Evolutionary conservation across 2,797 vertebrate species (phyloP).

Genomic region (Falco columbarius): DNA sequence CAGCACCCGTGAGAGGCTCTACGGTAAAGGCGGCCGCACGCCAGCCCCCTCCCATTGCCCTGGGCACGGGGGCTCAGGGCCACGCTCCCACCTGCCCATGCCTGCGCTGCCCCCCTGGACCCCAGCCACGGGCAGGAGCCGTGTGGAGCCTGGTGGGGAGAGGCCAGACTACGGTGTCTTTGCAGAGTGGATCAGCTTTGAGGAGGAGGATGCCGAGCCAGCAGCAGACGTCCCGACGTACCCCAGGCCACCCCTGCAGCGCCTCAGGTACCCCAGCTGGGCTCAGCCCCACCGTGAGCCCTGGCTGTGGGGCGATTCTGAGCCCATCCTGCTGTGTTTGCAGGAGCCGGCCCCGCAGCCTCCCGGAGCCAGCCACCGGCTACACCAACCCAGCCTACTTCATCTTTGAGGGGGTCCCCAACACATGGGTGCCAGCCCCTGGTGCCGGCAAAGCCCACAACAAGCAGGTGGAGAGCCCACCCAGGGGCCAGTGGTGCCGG

Average conservation of each 20-base stretch:
- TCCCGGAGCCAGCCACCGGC: conserved; percentile 79
- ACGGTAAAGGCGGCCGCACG: conserved; percentile 76
- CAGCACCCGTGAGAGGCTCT: conserved; percentile 92
- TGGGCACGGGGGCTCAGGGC: neutral
- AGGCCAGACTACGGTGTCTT: neutral
- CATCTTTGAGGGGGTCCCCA: conserved; percentile 92
- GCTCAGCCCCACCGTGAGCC: neutral
- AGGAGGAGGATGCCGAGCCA: conserved; percentile 89
- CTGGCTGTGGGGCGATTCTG: fast-evolving
- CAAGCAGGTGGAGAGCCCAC: neutral
- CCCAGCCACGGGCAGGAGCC: neutral
- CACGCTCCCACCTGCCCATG: neutral
- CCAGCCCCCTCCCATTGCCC: neutral
- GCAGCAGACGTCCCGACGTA: conserved; percentile 78
- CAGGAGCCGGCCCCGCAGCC: conserved; percentile 70
- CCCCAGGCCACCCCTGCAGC: conserved; percentile 77
- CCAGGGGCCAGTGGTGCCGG: neutral
- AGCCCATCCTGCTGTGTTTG: conserved; percentile 46
- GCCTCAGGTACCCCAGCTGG: conserved; percentile 52
- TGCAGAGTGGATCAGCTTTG: conserved; percentile 96
- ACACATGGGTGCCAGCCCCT: conserved; percentile 65
- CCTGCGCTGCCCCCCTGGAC: fast-evolving
- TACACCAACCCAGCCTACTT: conserved; percentile 98
- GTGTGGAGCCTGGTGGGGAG: fast-evolving
- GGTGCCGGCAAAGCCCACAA: conserved; percentile 53